Percentiles rank a stretch among this genome's conserved stretches.
Evolutionary conservation across 2,888 invertebrate species (phyloP).

Genomic region (Cephus runcator): DNA sequence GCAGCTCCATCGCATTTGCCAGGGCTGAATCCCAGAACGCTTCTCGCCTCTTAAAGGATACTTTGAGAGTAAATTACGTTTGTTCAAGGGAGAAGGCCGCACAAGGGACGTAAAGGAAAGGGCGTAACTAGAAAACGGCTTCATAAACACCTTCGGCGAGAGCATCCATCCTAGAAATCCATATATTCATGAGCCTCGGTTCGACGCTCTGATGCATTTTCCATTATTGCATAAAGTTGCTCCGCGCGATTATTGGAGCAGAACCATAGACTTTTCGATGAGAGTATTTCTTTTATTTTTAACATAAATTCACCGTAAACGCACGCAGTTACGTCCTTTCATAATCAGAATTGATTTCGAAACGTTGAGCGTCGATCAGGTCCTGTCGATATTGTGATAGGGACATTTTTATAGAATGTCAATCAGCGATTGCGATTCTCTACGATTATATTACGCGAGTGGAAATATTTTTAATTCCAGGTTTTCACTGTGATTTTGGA

Average conservation of each 20-base stretch:
- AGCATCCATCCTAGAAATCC: slow-evolving; percentile 41
- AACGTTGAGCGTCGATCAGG: too few relatives aligned
- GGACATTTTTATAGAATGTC: too few relatives aligned
- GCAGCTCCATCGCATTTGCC: too few relatives aligned
- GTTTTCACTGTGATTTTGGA: too few relatives aligned
- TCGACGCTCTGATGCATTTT: slow-evolving; percentile 38
- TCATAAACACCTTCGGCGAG: slow-evolving; percentile 55
- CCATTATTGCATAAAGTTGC: slow-evolving; percentile 53
- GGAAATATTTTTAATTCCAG: too few relatives aligned
- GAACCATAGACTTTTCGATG: slow-evolving; percentile 34
- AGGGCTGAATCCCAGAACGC: too few relatives aligned
- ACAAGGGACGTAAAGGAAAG: slow-evolving; percentile 26
- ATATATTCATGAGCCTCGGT: slow-evolving; percentile 50
- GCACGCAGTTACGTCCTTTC: too few relatives aligned
- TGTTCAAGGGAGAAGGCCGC: not conserved
- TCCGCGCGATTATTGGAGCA: slow-evolving; percentile 45
- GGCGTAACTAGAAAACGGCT: slow-evolving; percentile 51
- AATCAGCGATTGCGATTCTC: too few relatives aligned
- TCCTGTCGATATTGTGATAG: too few relatives aligned
- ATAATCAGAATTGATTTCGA: too few relatives aligned
- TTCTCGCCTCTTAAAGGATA: slow-evolving; percentile 1
- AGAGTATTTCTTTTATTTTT: not conserved
- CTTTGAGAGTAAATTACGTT: slow-evolving; percentile 29
- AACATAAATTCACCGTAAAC: not conserved
- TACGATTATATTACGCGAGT: too few relatives aligned